Evolutionary conservation across 1,140 invertebrate genomes (phyloP), one percentile per base, ranked within the genome.

Genomic region (Drosophila mauritiana): DNA sequence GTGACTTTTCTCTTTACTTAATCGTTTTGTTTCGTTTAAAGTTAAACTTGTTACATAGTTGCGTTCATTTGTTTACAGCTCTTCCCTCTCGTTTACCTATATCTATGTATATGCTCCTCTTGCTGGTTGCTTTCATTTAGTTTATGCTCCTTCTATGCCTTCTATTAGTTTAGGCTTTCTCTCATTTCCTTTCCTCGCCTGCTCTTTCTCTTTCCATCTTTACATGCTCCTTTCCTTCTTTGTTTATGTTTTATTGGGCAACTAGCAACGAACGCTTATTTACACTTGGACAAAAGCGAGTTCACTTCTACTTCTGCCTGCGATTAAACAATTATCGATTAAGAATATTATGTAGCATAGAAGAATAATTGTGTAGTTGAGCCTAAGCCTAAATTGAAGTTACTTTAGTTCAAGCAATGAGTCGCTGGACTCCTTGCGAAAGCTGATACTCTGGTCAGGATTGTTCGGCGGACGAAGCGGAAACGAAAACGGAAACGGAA

Each of bases 191-290:
- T 31, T 31, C 1, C 27, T 27, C 6, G 0, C 6, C 25, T 27
- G 5, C 6, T 7, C 27, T 25, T 56, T 27, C 15, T n/a, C 12
- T 27, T 43, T 13, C 5, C 15, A 3, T 15, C n/a, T 4, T 13
- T 48, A 27, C 25, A 27, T 31, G 15, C 2, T 22, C 20, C 57
- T 22, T 43, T 34, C 10, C 20, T 45, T 57, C 55, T 15, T 62
- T 45, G 37, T 37, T 49, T 31, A 10, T 31, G 8, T 61, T 37
- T 31, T 40, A 17, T 43, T 52, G 49, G 49, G 31, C 49, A 51
- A 54, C n/a, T 56, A 52, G 59, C 52, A 78, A 72, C 58, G 53
- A 54, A 61, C 80, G 56, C 76, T 55, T 81, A 77, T 81, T 81
- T 81, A 81, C 78, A 80, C 20, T 36, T 27, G 42, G 64, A 57